Base-by-base conservation (phyloP, 2,888 invertebrate genomes). In the Lasioglossum morio region DNA sequence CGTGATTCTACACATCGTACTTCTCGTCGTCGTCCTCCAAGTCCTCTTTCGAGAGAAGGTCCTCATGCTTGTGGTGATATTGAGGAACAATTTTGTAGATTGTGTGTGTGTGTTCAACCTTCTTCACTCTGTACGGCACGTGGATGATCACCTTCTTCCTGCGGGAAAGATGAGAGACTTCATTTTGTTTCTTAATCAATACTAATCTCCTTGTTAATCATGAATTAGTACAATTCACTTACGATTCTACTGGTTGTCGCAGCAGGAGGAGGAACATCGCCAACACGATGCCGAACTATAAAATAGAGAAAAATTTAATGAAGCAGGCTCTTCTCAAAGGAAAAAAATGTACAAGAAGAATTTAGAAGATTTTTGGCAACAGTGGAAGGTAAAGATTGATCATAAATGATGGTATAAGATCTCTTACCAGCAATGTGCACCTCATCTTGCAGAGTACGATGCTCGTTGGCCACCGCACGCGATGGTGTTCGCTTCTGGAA, bases 21-120 rank as follows among this genome's bases (percentile, higher is more conserved):
- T 85, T 82, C 1, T 87, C 46, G 5, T 46, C 88, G 14, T 88
- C 84, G 4, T 88, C 88, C 3, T 86, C 82, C 0, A 57, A 19
- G 12, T 88, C 85, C 10, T 92, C 66, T 34, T 34, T 66, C 34
- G 30, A 88, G 40, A 23, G n/a, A 23, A 90, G 83, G n/a, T 91
- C 84, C 30, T 84, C 69, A 91, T 96, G 96, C 87, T 91, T 88
- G 69, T 69, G 69, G 16, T 90, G 85, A 87, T 96, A 95, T 86
- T 96, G 96, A 73, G 97, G 96, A 63, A 97, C 95, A 0, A 97
- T 96, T 94, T 97, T 97, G 95, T 96, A 97, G n/a, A 97, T 96
- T 0, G 97, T 97, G 93, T 97, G 97, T 0, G 97, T 97, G 93
- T 97, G 97, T 90, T 97, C 97, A 87, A 97, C 96, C 90, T 96